A percentile compares a stretch with the other conserved stretches of the same genome.
Evolutionary conservation across 2,888 invertebrate genomes (phyloP).

Genomic region (Arge pagana): DNA sequence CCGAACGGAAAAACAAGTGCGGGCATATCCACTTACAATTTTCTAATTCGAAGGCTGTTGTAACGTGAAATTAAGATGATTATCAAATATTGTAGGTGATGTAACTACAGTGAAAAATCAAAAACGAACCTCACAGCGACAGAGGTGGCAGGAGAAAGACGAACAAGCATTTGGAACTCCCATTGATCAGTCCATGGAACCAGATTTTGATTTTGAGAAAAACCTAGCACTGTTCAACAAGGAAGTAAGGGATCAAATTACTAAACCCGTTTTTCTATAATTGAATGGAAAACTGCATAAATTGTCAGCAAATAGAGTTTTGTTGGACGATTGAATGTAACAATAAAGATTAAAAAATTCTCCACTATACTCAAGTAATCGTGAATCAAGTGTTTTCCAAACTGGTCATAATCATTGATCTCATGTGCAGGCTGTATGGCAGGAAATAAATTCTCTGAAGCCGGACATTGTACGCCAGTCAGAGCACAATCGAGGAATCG

Average conservation of each 20-base stretch:
- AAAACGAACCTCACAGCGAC: slow-evolving; percentile 48
- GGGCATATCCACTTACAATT: slow-evolving; percentile 31
- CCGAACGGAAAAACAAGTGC: slow-evolving; percentile 45
- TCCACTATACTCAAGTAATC: no score
- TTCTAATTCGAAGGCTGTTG: background rate
- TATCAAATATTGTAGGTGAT: slow-evolving; percentile 30
- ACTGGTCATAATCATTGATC: slow-evolving; percentile 9
- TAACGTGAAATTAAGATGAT: background rate
- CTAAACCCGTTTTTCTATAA: no score
- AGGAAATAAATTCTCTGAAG: slow-evolving; percentile 71
- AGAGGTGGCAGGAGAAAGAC: slow-evolving; percentile 63
- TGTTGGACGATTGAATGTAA: no score
- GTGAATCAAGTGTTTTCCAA: no score
- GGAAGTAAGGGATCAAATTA: slow-evolving; percentile 56
- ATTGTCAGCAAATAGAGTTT: no score
- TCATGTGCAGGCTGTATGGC: slow-evolving; percentile 69
- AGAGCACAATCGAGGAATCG: slow-evolving; percentile 49
- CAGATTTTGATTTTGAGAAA: slow-evolving; percentile 94
- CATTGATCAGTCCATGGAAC: slow-evolving; percentile 66
- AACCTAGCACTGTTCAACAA: slow-evolving; percentile 92
- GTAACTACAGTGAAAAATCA: slow-evolving; percentile 56
- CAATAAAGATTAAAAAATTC: no score
- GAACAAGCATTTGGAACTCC: slow-evolving; percentile 81
- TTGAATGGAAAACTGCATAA: no score
- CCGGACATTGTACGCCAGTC: slow-evolving; percentile 66